These are phyloP conservation scores for Hepsetus odoe DNA, from an alignment of 2,113 vertebrate species.

Conservation along the genomic window DNA sequence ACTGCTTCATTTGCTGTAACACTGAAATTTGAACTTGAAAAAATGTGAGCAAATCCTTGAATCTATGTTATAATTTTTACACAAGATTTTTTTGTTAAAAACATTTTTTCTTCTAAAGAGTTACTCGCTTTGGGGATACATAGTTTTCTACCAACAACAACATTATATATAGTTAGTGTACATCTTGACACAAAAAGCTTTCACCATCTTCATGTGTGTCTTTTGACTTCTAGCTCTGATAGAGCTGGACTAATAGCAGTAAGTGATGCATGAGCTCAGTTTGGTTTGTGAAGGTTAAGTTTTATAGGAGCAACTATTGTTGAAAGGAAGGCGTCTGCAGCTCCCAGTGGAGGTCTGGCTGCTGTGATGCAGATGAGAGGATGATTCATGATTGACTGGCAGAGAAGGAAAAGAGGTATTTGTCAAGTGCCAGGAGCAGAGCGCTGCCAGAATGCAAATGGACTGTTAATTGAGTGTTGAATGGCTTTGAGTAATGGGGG, in stretches of 20 bases:
- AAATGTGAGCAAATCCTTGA: no score
- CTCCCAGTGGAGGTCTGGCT: constrained; percentile 48
- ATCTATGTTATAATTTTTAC: no score
- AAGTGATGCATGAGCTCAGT: constrained; percentile 19
- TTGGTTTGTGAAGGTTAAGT: constrained; percentile 39
- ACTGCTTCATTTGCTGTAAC: no score
- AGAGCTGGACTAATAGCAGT: constrained; percentile 18
- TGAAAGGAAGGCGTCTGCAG: constrained; percentile 40
- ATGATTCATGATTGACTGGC: constrained; percentile 77
- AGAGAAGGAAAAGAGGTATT: constrained; percentile 67
- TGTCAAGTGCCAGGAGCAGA: constrained; percentile 66
- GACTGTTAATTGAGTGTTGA: constrained; percentile 76
- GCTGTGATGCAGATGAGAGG: constrained; percentile 56
- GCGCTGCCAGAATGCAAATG: constrained; percentile 74
- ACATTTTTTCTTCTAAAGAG: no score
- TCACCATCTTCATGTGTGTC: not conserved
- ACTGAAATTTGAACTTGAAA: no score
- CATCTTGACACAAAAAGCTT: not conserved
- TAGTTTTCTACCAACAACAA: no score
- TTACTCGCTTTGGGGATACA: no score
- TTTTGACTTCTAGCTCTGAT: constrained; percentile 19
- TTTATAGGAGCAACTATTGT: constrained; percentile 35
- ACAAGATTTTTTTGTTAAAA: no score
- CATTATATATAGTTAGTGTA: no score
- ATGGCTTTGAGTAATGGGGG: constrained; percentile 73